These are phyloP conservation scores for Sinhomidia bicolor DNA, from an alignment of 2,888 invertebrate genomes.

Conservation along the genomic window DNA sequence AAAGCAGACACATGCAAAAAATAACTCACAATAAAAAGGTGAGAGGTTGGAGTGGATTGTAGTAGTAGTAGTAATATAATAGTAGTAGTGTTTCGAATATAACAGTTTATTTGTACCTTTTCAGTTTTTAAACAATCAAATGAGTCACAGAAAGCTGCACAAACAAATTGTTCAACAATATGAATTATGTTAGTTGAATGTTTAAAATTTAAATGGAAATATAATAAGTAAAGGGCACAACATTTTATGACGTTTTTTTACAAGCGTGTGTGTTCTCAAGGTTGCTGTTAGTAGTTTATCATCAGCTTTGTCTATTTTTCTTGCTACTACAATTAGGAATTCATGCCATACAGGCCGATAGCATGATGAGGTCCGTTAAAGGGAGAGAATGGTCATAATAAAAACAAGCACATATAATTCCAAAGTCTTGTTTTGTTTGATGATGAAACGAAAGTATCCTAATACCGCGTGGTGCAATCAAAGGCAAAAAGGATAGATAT, in stretches of 20 bases:
- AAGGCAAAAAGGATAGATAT: neutral
- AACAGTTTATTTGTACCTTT: neutral
- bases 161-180: neutral
- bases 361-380: neutral
- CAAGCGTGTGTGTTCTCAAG: neutral
- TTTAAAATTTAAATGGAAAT: neutral
- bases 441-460: neutral
- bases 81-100: neutral
- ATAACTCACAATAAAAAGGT: neutral
- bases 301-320: neutral
- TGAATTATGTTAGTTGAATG: neutral
- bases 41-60: neutral
- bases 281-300: neutral
- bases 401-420: neutral
- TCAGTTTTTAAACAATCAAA: neutral
- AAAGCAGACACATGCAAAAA: neutral
- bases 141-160: neutral
- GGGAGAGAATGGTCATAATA: neutral
- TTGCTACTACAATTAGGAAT: too few relatives aligned
- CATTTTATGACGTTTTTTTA: neutral
- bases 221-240: conserved; percentile 7
- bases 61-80: too few relatives aligned
- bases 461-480: neutral
- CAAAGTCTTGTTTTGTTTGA: neutral
- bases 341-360: neutral